Evolutionary conservation across 2,888 invertebrate species (phyloP).

Genomic region (Epirrhoe alternata): DNA sequence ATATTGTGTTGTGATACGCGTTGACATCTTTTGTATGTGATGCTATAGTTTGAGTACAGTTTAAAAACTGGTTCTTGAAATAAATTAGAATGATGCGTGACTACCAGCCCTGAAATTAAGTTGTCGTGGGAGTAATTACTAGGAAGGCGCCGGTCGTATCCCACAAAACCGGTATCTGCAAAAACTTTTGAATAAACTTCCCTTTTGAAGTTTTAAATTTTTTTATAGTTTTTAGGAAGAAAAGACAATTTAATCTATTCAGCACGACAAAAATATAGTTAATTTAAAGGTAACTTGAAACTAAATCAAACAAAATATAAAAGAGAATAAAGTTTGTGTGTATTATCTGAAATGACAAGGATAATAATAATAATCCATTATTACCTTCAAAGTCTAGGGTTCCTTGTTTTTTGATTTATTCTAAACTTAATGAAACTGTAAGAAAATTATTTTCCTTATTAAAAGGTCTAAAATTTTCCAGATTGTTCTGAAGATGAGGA

Average conservation of each 20-base stretch:
- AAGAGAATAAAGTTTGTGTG: too few species aligned
- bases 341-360: too few species aligned
- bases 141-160: conserved; percentile 19
- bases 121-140: conserved; percentile 26
- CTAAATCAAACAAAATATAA: too few species aligned
- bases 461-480: conserved; percentile 37
- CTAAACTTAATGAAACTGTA: too few species aligned
- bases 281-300: too few species aligned
- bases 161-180: conserved; percentile 31
- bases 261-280: too few species aligned
- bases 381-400: too few species aligned
- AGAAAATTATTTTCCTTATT: too few species aligned
- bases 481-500: conserved; percentile 91
- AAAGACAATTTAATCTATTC: background rate
- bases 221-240: background rate
- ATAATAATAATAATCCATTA: too few species aligned
- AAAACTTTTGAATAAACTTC: background rate
- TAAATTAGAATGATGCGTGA: conserved; percentile 12
- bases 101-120: conserved; percentile 15
- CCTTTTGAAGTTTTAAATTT: background rate
- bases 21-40: background rate
- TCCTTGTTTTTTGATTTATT: too few species aligned
- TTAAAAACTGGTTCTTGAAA: background rate
- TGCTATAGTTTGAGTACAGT: background rate
- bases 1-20: background rate